phyloP scores from a whole-genome alignment of 1,140 invertebrate genomes.

The Metopolophium dirhodum region DNA sequence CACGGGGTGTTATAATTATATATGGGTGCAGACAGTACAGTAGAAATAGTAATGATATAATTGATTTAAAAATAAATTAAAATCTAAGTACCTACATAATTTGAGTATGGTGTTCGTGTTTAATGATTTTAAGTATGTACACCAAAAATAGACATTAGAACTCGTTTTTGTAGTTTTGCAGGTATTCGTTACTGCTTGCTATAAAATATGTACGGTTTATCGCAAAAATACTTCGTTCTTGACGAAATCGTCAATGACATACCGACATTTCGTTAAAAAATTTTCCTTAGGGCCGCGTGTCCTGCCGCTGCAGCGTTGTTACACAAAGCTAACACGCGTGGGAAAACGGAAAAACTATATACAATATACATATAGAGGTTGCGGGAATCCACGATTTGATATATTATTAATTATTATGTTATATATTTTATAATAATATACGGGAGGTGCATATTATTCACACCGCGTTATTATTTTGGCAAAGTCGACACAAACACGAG shows the following conservation, averaged over 20 bases:
- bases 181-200: neutral
- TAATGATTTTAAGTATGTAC: neutral
- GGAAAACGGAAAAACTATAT: neutral
- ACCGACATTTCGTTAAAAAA: neutral
- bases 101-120: neutral
- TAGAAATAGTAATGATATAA: neutral
- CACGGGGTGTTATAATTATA: neutral
- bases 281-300: neutral
- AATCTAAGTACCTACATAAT: neutral
- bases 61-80: neutral
- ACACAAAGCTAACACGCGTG: neutral
- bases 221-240: too few relatives aligned
- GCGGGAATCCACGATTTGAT: neutral
- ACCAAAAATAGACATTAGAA: neutral
- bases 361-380: neutral
- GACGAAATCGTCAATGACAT: neutral
- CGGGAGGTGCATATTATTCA: neutral
- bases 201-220: neutral
- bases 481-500: neutral
- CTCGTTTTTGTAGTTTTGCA: neutral
- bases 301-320: too few relatives aligned
- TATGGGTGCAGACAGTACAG: neutral
- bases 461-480: slow-evolving; percentile 22
- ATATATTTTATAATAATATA: neutral
- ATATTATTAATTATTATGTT: neutral